phyloP scores from a whole-genome alignment of 2,888 invertebrate species.

The Phytoseiulus persimilis region DNA sequence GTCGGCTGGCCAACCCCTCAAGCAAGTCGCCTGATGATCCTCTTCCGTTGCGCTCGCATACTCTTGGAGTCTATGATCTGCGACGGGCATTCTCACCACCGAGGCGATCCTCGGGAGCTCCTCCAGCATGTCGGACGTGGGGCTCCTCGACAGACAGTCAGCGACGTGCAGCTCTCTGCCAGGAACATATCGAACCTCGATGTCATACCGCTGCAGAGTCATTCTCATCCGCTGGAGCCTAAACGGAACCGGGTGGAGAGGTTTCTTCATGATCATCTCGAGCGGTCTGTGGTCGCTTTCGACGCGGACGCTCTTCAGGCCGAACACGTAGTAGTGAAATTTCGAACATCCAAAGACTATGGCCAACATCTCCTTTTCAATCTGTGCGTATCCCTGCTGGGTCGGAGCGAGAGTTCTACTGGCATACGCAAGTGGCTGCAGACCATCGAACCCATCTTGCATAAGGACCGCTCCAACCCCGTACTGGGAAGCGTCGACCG shows the following conservation, averaged over 20 bases:
- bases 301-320: slow-evolving; percentile 45
- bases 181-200: slow-evolving; percentile 31
- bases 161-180: slow-evolving; percentile 43
- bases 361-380: slow-evolving; percentile 50
- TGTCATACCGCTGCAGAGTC: background rate
- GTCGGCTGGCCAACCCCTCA: background rate
- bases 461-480: slow-evolving; percentile 48
- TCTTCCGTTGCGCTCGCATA: background rate
- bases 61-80: background rate
- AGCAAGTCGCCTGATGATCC: background rate
- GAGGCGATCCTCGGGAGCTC: background rate
- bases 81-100: background rate
- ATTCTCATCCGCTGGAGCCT: slow-evolving; percentile 49
- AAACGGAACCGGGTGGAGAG: slow-evolving; percentile 48
- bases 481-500: slow-evolving; percentile 48
- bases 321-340: slow-evolving; percentile 47
- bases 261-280: slow-evolving; percentile 48
- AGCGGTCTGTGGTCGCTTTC: slow-evolving; percentile 50
- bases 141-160: slow-evolving; percentile 43
- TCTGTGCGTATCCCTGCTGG: slow-evolving; percentile 49
- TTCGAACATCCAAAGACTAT: background rate
- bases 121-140: background rate
- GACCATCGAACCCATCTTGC: slow-evolving; percentile 44
- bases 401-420: slow-evolving; percentile 47
- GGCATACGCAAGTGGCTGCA: slow-evolving; percentile 48